Evolutionary conservation across 2,888 invertebrate species (phyloP).

Genomic region (Schizotus pectinicornis): DNA sequence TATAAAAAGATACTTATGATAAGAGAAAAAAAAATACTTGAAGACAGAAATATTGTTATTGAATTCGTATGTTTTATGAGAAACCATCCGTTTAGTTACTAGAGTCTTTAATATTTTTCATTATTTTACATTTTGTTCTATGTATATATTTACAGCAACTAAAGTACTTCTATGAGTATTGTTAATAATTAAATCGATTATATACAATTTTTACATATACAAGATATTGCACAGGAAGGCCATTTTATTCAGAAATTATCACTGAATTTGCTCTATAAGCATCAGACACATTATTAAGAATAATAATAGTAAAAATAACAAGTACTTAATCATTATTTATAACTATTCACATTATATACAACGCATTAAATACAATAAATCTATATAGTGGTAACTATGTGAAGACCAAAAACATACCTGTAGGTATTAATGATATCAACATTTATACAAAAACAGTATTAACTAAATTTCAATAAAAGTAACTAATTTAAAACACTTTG

Average conservation of each 20-base stretch:
- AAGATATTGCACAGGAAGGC: constrained; percentile 28
- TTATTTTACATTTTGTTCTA: background rate
- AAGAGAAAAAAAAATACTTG: no score
- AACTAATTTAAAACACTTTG: no score
- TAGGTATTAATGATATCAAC: background rate
- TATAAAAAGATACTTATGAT: no score
- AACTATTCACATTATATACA: background rate
- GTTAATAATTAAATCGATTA: background rate
- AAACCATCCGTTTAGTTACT: no score
- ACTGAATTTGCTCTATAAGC: background rate
- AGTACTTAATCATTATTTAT: background rate
- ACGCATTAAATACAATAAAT: no score
- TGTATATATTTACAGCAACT: constrained; percentile 7
- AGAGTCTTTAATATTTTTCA: no score
- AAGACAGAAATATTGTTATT: no score
- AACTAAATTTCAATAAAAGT: background rate
- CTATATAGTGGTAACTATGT: no score
- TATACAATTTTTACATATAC: constrained; percentile 15
- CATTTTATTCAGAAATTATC: constrained; percentile 13
- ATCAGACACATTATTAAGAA: background rate
- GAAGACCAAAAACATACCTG: background rate
- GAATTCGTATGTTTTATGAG: no score
- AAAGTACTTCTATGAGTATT: constrained; percentile 1
- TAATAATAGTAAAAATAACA: constrained; percentile 1
- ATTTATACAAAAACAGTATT: constrained; percentile 2